Evolutionary conservation across 1,140 invertebrate genomes (phyloP).

Genomic region (Brachionus asplanchnoidis): DNA sequence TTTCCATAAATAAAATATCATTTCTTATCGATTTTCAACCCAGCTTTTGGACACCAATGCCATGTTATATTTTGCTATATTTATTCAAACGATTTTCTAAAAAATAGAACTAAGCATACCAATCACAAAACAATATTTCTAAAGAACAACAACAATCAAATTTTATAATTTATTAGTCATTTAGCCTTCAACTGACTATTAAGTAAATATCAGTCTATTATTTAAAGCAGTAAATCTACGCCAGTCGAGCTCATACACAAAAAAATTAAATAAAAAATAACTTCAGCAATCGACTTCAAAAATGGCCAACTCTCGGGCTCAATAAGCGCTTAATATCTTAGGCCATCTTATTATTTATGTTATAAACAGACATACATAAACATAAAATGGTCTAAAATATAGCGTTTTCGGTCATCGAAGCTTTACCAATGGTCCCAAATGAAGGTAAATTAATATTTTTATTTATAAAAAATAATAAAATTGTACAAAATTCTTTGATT

Average conservation of each 20-base stretch:
- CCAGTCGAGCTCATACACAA: not conserved
- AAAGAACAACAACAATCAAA: constrained; percentile 3
- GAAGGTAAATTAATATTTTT: not conserved
- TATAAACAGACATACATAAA: constrained; percentile 37
- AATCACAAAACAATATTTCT: constrained; percentile 39
- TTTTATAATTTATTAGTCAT: constrained; percentile 37
- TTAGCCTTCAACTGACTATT: constrained; percentile 40
- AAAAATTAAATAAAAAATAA: constrained; percentile 4
- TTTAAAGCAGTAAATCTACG: constrained; percentile 33
- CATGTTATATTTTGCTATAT: constrained; percentile 7
- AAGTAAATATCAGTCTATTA: constrained; percentile 40
- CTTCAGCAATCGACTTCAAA: not conserved
- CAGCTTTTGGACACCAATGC: constrained; percentile 28
- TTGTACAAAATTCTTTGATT: not conserved
- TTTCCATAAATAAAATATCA: constrained; percentile 37
- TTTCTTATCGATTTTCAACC: constrained; percentile 34
- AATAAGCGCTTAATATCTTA: constrained; percentile 26
- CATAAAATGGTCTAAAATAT: constrained; percentile 43
- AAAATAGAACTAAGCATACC: not conserved
- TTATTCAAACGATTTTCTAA: constrained; percentile 26
- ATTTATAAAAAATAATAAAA: not conserved
- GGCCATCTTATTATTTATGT: constrained; percentile 43
- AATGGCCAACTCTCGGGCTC: too few relatives aligned
- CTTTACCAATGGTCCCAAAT: not conserved
- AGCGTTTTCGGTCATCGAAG: not conserved